Evolutionary conservation across 1,140 invertebrate genomes (phyloP).

Genomic region (Cardiocondyla obscurior): DNA sequence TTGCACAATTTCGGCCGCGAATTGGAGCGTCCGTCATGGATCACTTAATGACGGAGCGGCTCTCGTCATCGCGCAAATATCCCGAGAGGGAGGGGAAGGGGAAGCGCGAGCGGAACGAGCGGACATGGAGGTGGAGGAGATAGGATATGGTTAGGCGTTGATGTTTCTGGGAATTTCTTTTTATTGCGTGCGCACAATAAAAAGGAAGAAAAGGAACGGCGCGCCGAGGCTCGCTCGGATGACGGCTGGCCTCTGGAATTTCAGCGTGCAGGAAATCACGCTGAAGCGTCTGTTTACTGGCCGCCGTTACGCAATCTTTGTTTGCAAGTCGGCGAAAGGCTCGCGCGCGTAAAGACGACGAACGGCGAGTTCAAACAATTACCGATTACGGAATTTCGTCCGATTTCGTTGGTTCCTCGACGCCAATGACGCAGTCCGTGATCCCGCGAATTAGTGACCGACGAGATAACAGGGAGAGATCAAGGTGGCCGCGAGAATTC

Average conservation of each 20-base stretch:
- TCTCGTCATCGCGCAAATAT: conserved; percentile 56
- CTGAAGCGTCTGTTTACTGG: conserved; percentile 40
- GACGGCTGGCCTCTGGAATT: conserved; percentile 51
- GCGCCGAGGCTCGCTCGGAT: conserved; percentile 2
- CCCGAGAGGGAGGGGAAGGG: conserved; percentile 1
- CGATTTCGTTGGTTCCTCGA: background rate
- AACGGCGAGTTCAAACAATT: background rate
- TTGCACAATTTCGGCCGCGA: conserved; percentile 33
- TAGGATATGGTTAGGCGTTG: conserved; percentile 17
- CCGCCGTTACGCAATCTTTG: conserved; percentile 46
- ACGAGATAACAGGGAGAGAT: fast-evolving
- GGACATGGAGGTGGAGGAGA: background rate
- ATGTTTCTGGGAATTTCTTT: conserved; percentile 50
- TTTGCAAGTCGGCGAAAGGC: conserved; percentile 31
- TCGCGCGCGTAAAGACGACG: background rate
- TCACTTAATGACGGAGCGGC: conserved; percentile 36
- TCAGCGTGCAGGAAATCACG: conserved; percentile 45
- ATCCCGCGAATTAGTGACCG: background rate
- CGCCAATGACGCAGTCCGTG: background rate
- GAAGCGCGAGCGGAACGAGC: background rate
- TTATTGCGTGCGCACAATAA: conserved; percentile 35
- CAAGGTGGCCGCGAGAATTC: background rate
- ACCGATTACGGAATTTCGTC: conserved; percentile 2
- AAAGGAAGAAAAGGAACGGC: conserved; percentile 17
- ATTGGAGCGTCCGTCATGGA: conserved; percentile 45